phyloP scores from a whole-genome alignment of 2,113 vertebrate species.

The Oreocharis arfaki region DNA sequence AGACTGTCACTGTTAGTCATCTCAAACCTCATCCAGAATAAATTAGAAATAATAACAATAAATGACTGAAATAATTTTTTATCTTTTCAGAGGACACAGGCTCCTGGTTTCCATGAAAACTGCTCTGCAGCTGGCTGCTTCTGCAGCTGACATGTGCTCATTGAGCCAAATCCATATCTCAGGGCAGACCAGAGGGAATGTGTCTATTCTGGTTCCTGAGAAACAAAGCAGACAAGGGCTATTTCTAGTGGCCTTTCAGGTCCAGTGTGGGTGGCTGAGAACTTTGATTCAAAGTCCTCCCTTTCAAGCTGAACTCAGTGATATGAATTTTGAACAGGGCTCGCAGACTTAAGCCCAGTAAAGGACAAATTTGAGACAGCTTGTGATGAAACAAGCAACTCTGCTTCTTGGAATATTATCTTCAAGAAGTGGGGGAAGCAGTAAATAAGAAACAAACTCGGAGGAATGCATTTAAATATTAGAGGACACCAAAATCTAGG shows the following conservation, averaged over 20 bases:
- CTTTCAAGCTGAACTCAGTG: background rate
- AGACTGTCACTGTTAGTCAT: background rate
- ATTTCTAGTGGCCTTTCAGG: slow-evolving; percentile 55
- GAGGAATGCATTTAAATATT: background rate
- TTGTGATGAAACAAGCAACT: background rate
- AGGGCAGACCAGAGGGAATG: slow-evolving; percentile 36
- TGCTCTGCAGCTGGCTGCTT: slow-evolving; percentile 24
- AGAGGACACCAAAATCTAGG: background rate
- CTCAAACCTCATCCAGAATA: background rate
- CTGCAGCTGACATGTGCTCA: slow-evolving; percentile 29
- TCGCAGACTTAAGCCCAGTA: background rate
- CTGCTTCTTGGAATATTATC: background rate
- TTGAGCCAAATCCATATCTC: slow-evolving; percentile 47
- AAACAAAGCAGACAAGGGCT: slow-evolving; percentile 38
- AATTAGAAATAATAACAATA: background rate
- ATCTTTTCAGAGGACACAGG: slow-evolving; percentile 13
- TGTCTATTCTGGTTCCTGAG: slow-evolving; percentile 54
- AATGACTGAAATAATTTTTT: background rate
- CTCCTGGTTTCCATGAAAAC: slow-evolving; percentile 11
- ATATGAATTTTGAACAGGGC: background rate
- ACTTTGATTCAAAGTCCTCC: background rate
- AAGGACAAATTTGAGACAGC: background rate
- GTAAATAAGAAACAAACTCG: background rate
- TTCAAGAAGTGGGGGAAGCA: background rate
- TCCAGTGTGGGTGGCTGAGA: slow-evolving; percentile 38